Evolutionary conservation across 2,797 vertebrate genomes (phyloP).

Genomic region (Etheostoma perlongum): DNA sequence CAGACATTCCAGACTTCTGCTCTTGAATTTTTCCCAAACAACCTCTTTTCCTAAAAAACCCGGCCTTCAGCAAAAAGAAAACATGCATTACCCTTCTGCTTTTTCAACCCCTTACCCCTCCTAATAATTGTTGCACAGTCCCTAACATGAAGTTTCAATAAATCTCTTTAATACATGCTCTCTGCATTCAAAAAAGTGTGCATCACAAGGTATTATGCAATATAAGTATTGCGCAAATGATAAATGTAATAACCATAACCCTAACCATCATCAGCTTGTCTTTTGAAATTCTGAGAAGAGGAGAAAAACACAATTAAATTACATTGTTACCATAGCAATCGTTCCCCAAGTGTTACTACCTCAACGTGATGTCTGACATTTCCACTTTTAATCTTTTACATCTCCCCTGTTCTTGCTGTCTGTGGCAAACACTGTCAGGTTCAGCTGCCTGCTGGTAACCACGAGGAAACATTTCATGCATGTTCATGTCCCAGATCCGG

Average conservation of each 20-base stretch:
- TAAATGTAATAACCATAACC: background rate
- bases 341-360: background rate
- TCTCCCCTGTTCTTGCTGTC: background rate
- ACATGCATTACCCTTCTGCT: background rate
- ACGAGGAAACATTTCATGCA: constrained; percentile 38
- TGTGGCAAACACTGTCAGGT: background rate
- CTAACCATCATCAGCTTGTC: background rate
- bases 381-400: constrained; percentile 7
- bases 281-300: background rate
- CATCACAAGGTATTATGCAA: background rate
- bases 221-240: background rate
- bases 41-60: background rate
- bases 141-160: background rate
- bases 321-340: background rate
- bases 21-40: no score
- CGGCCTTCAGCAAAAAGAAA: background rate
- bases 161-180: background rate
- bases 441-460: constrained; percentile 21
- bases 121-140: background rate
- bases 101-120: no score
- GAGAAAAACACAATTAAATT: background rate
- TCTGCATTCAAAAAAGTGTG: background rate
- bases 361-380: constrained; percentile 10
- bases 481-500: constrained; percentile 19
- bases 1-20: no score